phyloP scores from a whole-genome alignment of 1,140 invertebrate species.

The Steinernema khuongi region DNA sequence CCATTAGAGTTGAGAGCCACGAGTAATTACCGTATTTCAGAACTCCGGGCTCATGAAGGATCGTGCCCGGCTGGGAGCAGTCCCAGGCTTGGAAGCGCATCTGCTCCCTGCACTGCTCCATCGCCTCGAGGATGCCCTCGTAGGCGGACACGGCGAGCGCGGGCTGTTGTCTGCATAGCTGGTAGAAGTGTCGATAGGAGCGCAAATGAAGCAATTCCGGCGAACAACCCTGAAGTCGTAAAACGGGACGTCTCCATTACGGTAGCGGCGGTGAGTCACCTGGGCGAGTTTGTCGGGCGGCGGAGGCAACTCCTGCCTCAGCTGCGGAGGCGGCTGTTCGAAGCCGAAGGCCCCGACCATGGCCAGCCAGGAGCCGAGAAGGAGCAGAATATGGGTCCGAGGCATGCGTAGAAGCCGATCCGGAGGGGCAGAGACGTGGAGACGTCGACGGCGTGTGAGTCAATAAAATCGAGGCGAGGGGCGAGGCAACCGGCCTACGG shows the following conservation, averaged over 20 bases:
- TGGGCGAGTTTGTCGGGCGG: constrained; percentile 25
- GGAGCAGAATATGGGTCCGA: not conserved
- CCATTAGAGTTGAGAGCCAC: not conserved
- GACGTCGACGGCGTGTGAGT: not conserved
- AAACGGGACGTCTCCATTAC: not conserved
- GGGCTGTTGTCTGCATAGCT: constrained; percentile 43
- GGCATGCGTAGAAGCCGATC: not conserved
- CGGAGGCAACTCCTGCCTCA: not conserved
- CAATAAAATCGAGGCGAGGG: constrained; percentile 2
- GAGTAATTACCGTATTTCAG: constrained; percentile 40
- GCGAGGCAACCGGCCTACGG: constrained; percentile 9
- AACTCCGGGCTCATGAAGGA: constrained; percentile 47
- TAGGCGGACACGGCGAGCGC: constrained; percentile 47
- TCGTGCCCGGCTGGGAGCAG: constrained; percentile 50
- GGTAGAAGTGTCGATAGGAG: constrained; percentile 43
- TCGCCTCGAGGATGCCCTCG: constrained; percentile 50
- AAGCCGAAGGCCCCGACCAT: not conserved
- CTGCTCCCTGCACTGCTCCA: constrained; percentile 45
- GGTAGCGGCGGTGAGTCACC: constrained; percentile 8
- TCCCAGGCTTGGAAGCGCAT: constrained; percentile 51
- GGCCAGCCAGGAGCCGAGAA: not conserved
- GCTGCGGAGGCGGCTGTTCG: not conserved
- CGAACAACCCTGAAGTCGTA: constrained; percentile 40
- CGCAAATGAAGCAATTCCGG: constrained; percentile 43
- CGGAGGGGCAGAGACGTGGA: not conserved